These are phyloP conservation scores for Taxidea taxus DNA, from an alignment of 2,113 vertebrate species.

Conservation along the genomic window DNA sequence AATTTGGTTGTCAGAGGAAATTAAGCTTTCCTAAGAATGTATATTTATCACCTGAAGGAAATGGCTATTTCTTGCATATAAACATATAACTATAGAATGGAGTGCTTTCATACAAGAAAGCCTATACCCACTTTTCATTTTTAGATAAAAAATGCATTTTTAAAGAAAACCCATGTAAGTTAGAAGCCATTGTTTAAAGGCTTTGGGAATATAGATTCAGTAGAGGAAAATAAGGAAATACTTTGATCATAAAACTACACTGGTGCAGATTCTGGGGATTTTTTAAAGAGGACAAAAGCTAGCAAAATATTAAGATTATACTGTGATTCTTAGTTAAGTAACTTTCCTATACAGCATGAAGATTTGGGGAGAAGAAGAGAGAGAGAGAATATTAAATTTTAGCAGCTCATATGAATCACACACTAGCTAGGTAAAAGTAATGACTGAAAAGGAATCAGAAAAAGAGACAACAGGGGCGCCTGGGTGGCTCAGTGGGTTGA, in stretches of 20 bases:
- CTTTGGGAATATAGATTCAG: neutral
- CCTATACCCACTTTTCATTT: neutral
- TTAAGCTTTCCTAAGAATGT: slow-evolving; percentile 25
- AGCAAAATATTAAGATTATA: neutral
- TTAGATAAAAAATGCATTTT: neutral
- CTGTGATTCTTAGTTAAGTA: neutral
- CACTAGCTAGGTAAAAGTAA: neutral
- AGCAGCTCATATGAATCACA: neutral
- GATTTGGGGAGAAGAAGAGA: neutral
- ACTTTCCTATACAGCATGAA: neutral
- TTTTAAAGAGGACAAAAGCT: neutral
- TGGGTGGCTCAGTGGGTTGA: no score
- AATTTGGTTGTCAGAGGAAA: slow-evolving; percentile 65
- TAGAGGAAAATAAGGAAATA: neutral
- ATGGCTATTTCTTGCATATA: slow-evolving; percentile 13
- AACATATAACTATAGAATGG: neutral
- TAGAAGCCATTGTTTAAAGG: neutral
- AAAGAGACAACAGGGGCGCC: neutral
- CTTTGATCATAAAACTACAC: neutral
- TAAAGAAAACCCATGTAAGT: neutral
- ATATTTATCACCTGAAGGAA: slow-evolving; percentile 55
- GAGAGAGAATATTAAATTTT: neutral
- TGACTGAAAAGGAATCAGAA: neutral
- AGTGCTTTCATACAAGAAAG: neutral
- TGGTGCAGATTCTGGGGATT: neutral